phyloP scores from a whole-genome alignment of 35 echinoderm and acorn worm genomes.

The Ophioderma brevispina region DNA sequence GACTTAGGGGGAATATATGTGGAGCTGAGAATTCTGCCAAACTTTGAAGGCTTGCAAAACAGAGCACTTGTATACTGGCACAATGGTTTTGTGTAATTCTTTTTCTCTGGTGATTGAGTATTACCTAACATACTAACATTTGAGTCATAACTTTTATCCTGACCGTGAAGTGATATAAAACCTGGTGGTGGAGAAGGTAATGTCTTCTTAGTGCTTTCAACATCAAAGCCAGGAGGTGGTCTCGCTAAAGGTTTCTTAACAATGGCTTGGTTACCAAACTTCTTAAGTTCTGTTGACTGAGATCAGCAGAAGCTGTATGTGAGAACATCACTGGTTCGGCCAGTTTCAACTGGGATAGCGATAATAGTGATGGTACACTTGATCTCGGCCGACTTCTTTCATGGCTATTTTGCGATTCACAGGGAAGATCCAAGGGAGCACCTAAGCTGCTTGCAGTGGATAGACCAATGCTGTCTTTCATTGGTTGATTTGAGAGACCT shows the following conservation, averaged over 20 bases:
- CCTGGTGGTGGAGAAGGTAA: neutral
- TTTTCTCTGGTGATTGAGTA: too few relatives aligned
- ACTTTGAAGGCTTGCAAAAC: slow-evolving; percentile 52
- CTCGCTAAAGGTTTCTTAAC: neutral
- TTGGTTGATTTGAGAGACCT: too few relatives aligned
- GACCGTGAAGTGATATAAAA: neutral
- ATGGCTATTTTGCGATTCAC: neutral
- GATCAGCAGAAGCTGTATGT: neutral
- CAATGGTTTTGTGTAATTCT: neutral
- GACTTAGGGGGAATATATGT: neutral
- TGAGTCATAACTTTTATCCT: too few relatives aligned
- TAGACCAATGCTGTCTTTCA: too few relatives aligned
- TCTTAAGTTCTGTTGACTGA: neutral
- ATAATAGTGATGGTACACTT: neutral
- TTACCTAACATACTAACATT: too few relatives aligned
- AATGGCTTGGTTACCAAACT: neutral
- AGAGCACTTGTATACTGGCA: neutral
- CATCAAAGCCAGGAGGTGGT: neutral
- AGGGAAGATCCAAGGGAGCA: too few relatives aligned
- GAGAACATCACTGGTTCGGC: neutral
- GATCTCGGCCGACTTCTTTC: neutral
- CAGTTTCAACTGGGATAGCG: neutral
- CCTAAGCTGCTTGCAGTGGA: too few relatives aligned
- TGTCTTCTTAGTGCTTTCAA: neutral
- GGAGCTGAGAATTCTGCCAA: slow-evolving; percentile 48